Evolutionary conservation across 2,797 vertebrate genomes (phyloP).

Genomic region (Numenius phaeopus): DNA sequence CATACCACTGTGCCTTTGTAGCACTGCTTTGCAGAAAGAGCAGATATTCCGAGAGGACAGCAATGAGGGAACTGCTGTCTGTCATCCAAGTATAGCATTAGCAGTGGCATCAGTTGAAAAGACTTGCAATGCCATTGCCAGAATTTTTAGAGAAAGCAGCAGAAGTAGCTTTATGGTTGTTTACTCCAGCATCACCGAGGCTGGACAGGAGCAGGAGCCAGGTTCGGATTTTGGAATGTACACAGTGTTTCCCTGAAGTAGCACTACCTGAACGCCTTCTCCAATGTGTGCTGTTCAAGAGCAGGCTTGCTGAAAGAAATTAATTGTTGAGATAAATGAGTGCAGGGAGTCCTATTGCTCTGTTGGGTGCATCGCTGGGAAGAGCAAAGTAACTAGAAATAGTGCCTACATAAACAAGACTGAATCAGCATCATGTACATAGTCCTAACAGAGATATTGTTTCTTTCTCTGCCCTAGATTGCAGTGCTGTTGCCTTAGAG

Average conservation of each 20-base stretch:
- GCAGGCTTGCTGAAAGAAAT: neutral
- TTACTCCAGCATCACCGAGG: neutral
- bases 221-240: neutral
- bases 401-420: neutral
- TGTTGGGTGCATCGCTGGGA: neutral
- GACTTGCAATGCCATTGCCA: neutral
- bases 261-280: neutral
- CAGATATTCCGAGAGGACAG: neutral
- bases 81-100: neutral
- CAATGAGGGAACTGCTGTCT: accelerated
- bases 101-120: neutral
- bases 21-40: neutral
- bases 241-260: neutral
- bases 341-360: neutral
- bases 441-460: neutral
- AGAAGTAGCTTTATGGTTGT: neutral
- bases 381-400: neutral
- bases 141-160: neutral
- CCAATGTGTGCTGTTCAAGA: neutral
- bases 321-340: neutral
- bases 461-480: neutral
- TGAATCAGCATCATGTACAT: accelerated
- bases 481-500: neutral
- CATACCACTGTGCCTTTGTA: neutral
- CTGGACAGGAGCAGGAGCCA: neutral